Conservation (phyloP, 2,888 invertebrate genomes). For the Caenorhabditis panamensis region DNA sequence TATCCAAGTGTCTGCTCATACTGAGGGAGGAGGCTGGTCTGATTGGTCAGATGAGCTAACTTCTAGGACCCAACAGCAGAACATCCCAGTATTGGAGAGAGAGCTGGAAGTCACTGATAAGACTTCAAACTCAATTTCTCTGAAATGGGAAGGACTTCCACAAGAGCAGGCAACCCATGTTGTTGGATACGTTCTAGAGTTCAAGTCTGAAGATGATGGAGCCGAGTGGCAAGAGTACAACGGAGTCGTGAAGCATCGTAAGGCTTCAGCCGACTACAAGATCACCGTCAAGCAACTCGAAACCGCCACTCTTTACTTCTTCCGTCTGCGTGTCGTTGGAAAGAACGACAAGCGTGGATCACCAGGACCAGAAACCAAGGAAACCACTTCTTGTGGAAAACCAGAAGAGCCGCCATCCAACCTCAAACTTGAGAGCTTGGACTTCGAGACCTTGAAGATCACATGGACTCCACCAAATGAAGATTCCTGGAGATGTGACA, state of each 20-base stretch:
- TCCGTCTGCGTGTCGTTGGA: slow-evolving; percentile 81
- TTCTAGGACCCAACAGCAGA: slow-evolving; percentile 75
- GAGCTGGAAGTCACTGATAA: slow-evolving; percentile 77
- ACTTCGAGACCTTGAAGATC: slow-evolving; percentile 77
- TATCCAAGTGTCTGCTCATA: slow-evolving; percentile 80
- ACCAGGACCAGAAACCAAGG: slow-evolving; percentile 80
- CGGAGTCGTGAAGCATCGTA: slow-evolving; percentile 77
- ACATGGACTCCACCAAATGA: slow-evolving; percentile 79
- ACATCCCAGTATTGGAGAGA: slow-evolving; percentile 80
- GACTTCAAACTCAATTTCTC: slow-evolving; percentile 79
- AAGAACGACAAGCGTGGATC: slow-evolving; percentile 80
- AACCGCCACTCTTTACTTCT: slow-evolving; percentile 81
- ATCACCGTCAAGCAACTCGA: slow-evolving; percentile 75
- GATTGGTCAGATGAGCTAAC: slow-evolving; percentile 79
- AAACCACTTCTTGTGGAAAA: slow-evolving; percentile 79
- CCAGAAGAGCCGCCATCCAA: slow-evolving; percentile 78
- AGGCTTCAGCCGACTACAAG: slow-evolving; percentile 74
- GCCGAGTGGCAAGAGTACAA: slow-evolving; percentile 80
- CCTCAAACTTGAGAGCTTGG: slow-evolving; percentile 75
- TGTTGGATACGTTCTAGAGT: slow-evolving; percentile 81
- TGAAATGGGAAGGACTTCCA: slow-evolving; percentile 80
- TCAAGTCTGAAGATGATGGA: slow-evolving; percentile 78
- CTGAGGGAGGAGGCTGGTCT: slow-evolving; percentile 80
- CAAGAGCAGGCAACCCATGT: slow-evolving; percentile 76
- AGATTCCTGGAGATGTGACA: slow-evolving; percentile 80